Evolutionary conservation across 2,113 vertebrate genomes (phyloP).

Genomic region (Crypturellus undulatus): DNA sequence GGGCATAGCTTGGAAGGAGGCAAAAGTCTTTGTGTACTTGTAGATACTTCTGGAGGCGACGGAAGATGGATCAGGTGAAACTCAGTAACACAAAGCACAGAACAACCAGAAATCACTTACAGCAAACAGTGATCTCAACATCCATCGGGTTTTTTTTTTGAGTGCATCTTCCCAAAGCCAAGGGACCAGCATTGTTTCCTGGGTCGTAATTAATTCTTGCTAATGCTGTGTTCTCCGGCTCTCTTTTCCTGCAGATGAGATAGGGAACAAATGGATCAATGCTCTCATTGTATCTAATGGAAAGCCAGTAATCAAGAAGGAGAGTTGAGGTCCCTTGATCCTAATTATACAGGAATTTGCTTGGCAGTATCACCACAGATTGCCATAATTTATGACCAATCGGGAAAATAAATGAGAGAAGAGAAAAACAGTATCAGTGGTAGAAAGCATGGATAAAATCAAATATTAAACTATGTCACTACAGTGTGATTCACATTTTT

Average conservation of each 20-base stretch:
- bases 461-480: not conserved
- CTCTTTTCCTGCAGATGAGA: conserved; percentile 42
- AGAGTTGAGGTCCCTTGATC: conserved; percentile 21
- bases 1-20: not conserved
- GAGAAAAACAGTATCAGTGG: not conserved
- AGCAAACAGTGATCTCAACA: not conserved
- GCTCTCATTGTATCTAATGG: conserved; percentile 45
- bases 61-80: not conserved
- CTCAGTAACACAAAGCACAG: not conserved
- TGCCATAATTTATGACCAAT: not conserved
- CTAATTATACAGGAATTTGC: not conserved
- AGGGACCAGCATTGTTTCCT: not conserved
- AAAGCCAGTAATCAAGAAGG: conserved; percentile 23
- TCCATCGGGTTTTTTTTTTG: not conserved
- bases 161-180: not conserved
- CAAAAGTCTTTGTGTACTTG: not conserved
- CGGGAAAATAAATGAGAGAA: not conserved
- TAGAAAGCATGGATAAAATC: not conserved
- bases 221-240: conserved; percentile 7
- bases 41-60: not conserved
- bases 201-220: conserved; percentile 44
- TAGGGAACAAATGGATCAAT: conserved; percentile 55
- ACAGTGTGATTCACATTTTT: not conserved
- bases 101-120: not conserved
- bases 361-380: not conserved